Conservation (phyloP, 1,140 invertebrate genomes). For the Monomorium pharaonis region DNA sequence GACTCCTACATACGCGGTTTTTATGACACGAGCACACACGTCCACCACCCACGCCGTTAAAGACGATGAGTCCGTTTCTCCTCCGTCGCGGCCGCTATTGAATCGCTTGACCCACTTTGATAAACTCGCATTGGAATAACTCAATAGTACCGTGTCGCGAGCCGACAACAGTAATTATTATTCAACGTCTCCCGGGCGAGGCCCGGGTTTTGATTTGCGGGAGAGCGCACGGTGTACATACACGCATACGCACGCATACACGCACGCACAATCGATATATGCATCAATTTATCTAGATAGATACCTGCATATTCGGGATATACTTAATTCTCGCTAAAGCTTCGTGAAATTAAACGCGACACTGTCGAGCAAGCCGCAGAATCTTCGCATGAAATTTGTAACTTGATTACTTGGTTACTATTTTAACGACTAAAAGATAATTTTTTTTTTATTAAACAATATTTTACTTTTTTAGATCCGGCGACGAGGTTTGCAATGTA, state of each 20-base stretch:
- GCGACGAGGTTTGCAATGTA: no score
- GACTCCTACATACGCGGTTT: conserved; percentile 26
- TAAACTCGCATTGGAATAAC: conserved; percentile 84
- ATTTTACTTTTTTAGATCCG: no score
- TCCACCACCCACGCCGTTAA: conserved; percentile 75
- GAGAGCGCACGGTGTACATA: not conserved
- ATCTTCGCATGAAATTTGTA: no score
- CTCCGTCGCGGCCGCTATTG: conserved; percentile 81
- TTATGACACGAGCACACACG: conserved; percentile 26
- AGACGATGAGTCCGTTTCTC: conserved; percentile 73
- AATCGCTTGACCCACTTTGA: conserved; percentile 85
- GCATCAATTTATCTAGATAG: conserved; percentile 63
- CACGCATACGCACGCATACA: no score
- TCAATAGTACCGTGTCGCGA: conserved; percentile 81
- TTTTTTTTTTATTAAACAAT: no score
- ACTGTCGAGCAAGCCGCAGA: no score
- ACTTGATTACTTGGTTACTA: no score
- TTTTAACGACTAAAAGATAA: no score
- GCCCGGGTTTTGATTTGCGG: not conserved
- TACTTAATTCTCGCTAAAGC: not conserved
- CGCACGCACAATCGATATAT: conserved; percentile 11
- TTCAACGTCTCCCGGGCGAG: conserved; percentile 72
- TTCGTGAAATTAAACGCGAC: conserved; percentile 9
- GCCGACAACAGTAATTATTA: conserved; percentile 83
- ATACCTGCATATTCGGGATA: conserved; percentile 15